phyloP scores from a whole-genome alignment of 2,888 invertebrate species.

The Strigamia maritima region DNA sequence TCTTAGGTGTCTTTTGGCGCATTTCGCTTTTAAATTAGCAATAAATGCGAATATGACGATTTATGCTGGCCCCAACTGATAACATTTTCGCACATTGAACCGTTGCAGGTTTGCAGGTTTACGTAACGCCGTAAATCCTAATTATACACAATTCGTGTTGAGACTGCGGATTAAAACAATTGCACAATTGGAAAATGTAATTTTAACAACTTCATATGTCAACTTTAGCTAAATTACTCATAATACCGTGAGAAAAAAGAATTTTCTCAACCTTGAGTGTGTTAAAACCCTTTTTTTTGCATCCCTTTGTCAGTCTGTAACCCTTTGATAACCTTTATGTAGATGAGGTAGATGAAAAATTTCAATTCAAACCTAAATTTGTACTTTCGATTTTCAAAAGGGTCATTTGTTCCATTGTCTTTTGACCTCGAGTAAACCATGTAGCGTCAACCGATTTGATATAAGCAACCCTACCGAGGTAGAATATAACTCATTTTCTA shows the following conservation, averaged over 20 bases:
- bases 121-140: not conserved
- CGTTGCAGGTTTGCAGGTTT: no score
- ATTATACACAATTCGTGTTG: no score
- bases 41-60: no score
- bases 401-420: not conserved
- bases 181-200: not conserved
- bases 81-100: not conserved
- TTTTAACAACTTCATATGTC: not conserved
- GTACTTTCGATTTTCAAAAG: not conserved
- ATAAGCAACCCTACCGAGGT: not conserved
- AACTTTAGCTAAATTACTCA: not conserved
- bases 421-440: not conserved
- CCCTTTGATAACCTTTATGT: slow-evolving; percentile 7
- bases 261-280: slow-evolving; percentile 14
- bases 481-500: not conserved
- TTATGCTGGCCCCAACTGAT: not conserved
- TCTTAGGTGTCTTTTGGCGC: no score
- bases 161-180: not conserved
- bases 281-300: not conserved
- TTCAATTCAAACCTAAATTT: slow-evolving; percentile 15
- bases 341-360: not conserved
- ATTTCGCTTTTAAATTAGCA: no score
- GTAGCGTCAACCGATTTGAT: not conserved
- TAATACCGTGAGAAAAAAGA: slow-evolving; percentile 16
- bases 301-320: not conserved